phyloP scores from a whole-genome alignment of 2,888 invertebrate genomes.

The Heliconius cydno region DNA sequence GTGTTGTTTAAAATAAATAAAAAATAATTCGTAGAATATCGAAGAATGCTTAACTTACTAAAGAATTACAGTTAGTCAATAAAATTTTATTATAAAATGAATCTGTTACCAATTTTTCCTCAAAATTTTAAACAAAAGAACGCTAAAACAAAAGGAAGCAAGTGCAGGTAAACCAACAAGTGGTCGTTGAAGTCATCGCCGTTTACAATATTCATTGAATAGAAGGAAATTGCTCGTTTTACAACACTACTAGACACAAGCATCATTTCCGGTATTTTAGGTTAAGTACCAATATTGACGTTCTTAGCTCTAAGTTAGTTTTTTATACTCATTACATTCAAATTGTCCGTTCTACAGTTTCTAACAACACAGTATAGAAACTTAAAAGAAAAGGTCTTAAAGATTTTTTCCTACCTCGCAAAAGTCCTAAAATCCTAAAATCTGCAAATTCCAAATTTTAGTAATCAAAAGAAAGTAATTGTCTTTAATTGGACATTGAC shows the following conservation, averaged over 20 bases:
- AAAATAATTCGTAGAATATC: too few species aligned
- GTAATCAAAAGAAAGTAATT: background rate
- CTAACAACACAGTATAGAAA: background rate
- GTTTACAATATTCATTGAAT: constrained; percentile 41
- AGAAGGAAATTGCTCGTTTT: constrained; percentile 44
- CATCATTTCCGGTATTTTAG: constrained; percentile 38
- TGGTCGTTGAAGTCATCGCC: constrained; percentile 36
- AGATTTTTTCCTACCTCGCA: background rate
- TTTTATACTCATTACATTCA: background rate
- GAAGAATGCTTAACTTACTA: background rate
- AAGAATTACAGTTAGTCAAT: background rate
- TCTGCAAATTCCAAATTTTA: too few species aligned
- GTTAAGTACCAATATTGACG: constrained; percentile 29
- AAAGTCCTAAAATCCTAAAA: background rate
- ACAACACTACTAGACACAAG: constrained; percentile 41
- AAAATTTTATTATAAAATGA: background rate
- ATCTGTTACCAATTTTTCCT: background rate
- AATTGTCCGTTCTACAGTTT: background rate
- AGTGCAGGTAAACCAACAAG: constrained; percentile 42
- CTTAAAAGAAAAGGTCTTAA: background rate
- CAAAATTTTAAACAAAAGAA: constrained; percentile 32
- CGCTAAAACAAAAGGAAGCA: constrained; percentile 37
- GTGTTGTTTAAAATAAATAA: background rate
- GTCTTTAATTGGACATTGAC: background rate
- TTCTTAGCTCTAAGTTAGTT: background rate